These are phyloP conservation scores for Papilio gigon DNA, from an alignment of 2,888 invertebrate species.

Conservation along the genomic window DNA sequence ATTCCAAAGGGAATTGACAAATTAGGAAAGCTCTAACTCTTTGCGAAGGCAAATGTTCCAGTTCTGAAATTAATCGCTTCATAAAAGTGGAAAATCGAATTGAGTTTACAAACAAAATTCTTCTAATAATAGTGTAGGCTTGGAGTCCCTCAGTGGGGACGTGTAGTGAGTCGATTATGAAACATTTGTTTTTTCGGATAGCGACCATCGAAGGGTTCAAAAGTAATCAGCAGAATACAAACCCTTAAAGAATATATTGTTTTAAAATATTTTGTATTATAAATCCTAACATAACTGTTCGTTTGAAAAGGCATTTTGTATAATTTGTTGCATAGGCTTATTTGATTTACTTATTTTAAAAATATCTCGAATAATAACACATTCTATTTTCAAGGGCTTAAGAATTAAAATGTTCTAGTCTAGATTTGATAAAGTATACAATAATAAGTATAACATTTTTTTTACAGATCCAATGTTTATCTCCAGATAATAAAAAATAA, in stretches of 20 bases:
- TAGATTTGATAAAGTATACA: constrained; percentile 15
- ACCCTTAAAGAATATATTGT: not conserved
- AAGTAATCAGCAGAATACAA: too few species aligned
- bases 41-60: constrained; percentile 12
- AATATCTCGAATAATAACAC: not conserved
- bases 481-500: too few species aligned
- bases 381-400: not conserved
- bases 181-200: not conserved
- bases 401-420: constrained; percentile 16
- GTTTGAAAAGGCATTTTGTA: not conserved
- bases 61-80: constrained; percentile 12
- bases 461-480: not conserved
- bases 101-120: constrained; percentile 1
- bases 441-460: constrained; percentile 4
- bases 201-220: not conserved
- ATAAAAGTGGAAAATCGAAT: constrained; percentile 3
- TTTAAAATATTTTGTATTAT: too few species aligned
- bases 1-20: constrained; percentile 2
- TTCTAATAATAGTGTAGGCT: not conserved
- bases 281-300: too few species aligned
- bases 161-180: not conserved
- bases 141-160: too few species aligned
- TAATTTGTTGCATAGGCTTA: not conserved
- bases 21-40: constrained; percentile 3
- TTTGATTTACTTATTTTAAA: not conserved